Conservation (phyloP, 2,797 vertebrate genomes). For the Cetoscarus ocellatus region DNA sequence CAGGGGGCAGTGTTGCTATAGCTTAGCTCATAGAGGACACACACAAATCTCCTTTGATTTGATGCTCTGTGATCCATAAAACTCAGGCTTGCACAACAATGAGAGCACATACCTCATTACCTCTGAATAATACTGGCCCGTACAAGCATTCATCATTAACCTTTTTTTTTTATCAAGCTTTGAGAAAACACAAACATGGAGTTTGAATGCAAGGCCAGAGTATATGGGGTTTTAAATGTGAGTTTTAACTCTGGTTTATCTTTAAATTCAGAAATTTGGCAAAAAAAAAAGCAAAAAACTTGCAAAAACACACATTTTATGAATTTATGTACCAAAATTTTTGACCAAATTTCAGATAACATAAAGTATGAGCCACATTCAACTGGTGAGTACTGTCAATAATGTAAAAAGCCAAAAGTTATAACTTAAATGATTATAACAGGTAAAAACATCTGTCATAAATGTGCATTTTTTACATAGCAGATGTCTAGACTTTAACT, state of each 20-base stretch:
- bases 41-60: conserved; percentile 20
- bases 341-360: too few relatives aligned
- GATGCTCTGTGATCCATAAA: conserved; percentile 65
- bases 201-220: neutral
- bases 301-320: too few relatives aligned
- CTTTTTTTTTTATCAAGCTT: conserved; percentile 28
- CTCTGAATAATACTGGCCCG: conserved; percentile 50
- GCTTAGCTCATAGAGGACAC: neutral
- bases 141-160: conserved; percentile 34
- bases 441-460: too few relatives aligned
- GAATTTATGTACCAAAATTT: too few relatives aligned
- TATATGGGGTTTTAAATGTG: neutral
- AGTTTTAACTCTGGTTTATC: neutral
- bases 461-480: too few relatives aligned
- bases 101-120: conserved; percentile 61
- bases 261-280: neutral
- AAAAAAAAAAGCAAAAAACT: too few relatives aligned
- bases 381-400: too few relatives aligned
- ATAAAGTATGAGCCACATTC: too few relatives aligned
- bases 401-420: too few relatives aligned
- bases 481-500: too few relatives aligned
- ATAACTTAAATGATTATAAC: too few relatives aligned
- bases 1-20: conserved; percentile 70
- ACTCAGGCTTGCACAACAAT: conserved; percentile 30
- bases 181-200: conserved; percentile 9